Base-by-base conservation (phyloP, 2,888 invertebrate species). In the Parnassius glacialis region DNA sequence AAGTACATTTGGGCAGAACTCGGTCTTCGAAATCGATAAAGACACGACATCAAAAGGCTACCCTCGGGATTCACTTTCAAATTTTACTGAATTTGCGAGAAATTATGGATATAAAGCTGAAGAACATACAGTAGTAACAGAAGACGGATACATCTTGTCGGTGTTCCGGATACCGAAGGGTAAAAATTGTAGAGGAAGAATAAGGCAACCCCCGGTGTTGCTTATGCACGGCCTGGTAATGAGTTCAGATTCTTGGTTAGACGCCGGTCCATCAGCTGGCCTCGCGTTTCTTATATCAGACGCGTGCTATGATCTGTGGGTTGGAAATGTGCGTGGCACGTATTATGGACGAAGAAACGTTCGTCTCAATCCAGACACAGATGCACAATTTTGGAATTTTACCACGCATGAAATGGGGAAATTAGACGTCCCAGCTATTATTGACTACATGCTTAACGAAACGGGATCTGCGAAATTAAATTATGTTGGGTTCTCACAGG, bases 401-500 rank as follows among this genome's bases (percentile, higher is more conserved):
- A 59, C 72, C 11, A 95, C 94, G 88, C 95, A 97, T 73, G 94
- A 96, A 75, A 96, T 97, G 76, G 96, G 95, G 0, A 77, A 85
- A 25, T 93, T 92, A 70, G 98, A 98, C 78, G 72, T 97, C 1
- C 96, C 97, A 1, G 94, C 95, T 0, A 76, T 79, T 48, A 74
- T 85, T 0, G 84, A 88, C 59, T 81, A 83, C 48, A 76, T 88
- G 2, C 64, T 88, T 10, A 65, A 75, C 0, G 65, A 76, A 9
- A 85, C 87, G 1, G 69, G 70, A 1, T 65, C 67, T 1, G 64
- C 71, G 0, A 82, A 80, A 47, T 53, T 89, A 43, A 85, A 83
- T 51, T 87, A 81, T 45, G 93, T 95, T 7, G 97, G 97, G 0
- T 96, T 96, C 76, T 97, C 96, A 0, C 94, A 94, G 78, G 97